Conservation (phyloP, 2,113 vertebrate genomes). For the Cynocephalus volans region DNA sequence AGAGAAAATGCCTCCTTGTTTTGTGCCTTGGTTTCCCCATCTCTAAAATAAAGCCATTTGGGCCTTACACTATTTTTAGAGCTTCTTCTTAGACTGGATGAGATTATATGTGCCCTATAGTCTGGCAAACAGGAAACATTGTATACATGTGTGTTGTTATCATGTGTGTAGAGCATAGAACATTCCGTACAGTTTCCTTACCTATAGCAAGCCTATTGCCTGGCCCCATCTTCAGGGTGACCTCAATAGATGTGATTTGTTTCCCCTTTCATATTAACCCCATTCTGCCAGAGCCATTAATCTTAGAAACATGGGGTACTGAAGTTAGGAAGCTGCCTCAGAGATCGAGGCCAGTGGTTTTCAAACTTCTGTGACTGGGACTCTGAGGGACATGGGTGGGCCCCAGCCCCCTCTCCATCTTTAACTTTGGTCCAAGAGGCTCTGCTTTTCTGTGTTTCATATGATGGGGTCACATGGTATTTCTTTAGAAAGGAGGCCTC, state of each 20-base stretch:
- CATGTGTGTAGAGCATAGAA: background rate
- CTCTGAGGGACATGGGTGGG: background rate
- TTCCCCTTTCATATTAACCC: background rate
- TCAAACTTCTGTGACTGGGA: background rate
- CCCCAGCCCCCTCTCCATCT: background rate
- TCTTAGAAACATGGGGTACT: background rate
- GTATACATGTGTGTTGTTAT: background rate
- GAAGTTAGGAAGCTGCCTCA: background rate
- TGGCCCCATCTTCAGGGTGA: background rate
- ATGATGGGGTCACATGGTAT: background rate
- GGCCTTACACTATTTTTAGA: background rate
- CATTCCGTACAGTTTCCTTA: background rate
- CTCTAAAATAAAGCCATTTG: background rate
- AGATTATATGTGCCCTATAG: background rate
- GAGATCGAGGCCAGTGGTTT: background rate
- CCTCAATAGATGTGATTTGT: background rate
- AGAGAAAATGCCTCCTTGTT: conserved; percentile 13
- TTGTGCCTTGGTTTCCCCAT: background rate
- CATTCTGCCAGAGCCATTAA: background rate
- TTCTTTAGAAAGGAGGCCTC: background rate
- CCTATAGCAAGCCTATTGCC: background rate
- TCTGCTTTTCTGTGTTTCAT: background rate
- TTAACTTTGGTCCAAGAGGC: background rate
- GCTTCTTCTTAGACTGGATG: background rate
- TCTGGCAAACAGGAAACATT: background rate